Evolutionary conservation across 2,888 invertebrate genomes (phyloP).

Genomic region (Sinodicranocentrus sp.): DNA sequence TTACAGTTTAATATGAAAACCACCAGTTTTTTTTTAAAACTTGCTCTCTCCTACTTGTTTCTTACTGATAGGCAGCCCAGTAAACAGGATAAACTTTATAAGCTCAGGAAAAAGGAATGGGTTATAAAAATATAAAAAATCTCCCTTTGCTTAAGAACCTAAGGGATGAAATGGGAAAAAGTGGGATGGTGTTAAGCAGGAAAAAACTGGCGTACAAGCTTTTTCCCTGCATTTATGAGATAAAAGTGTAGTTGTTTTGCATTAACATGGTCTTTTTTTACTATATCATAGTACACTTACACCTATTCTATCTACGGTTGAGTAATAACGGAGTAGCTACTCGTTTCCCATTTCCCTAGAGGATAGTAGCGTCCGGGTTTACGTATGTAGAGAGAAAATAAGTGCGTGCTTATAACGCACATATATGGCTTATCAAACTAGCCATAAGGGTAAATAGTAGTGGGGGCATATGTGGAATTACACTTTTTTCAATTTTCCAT

Average conservation of each 20-base stretch:
- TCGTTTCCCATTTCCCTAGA: too few relatives aligned
- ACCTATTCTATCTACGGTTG: too few relatives aligned
- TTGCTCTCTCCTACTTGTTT: not conserved
- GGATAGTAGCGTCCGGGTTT: too few relatives aligned
- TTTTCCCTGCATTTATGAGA: slow-evolving; percentile 10
- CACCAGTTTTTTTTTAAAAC: not conserved
- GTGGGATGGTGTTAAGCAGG: not conserved
- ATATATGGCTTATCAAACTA: too few relatives aligned
- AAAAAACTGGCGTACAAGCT: too few relatives aligned
- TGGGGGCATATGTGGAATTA: too few relatives aligned
- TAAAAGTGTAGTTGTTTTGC: slow-evolving; percentile 16
- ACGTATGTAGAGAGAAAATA: too few relatives aligned
- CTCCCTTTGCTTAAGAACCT: not conserved
- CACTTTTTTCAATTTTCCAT: not conserved
- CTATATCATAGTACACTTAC: too few relatives aligned
- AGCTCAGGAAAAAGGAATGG: not conserved
- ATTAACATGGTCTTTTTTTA: not conserved
- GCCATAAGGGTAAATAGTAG: too few relatives aligned
- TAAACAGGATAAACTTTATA: too few relatives aligned
- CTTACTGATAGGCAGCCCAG: not conserved
- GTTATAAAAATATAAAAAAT: slow-evolving; percentile 6
- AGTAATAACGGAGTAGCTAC: too few relatives aligned
- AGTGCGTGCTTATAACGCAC: too few relatives aligned
- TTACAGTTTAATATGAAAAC: not conserved
- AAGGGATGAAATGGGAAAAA: not conserved